These are phyloP conservation scores for Acanthochromis polyacanthus DNA, from an alignment of 2,113 vertebrate genomes.

Conservation along the genomic window DNA sequence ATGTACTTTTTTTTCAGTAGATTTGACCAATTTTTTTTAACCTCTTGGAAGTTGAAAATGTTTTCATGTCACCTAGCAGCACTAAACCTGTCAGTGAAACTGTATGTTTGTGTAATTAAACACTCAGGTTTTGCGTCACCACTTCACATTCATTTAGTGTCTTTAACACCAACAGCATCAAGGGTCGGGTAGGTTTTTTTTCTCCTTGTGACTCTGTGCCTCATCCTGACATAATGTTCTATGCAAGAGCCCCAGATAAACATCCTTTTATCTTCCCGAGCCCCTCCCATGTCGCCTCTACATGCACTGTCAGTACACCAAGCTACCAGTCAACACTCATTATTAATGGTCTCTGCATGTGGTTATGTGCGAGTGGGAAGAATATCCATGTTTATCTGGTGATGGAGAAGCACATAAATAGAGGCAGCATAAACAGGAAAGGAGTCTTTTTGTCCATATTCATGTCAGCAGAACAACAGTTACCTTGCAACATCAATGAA, in stretches of 20 bases:
- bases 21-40: neutral
- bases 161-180: constrained; percentile 34
- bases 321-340: constrained; percentile 54
- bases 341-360: constrained; percentile 65
- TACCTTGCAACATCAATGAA: neutral
- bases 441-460: constrained; percentile 26
- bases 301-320: constrained; percentile 19
- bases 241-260: constrained; percentile 72
- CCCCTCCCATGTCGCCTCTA: constrained; percentile 53
- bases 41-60: neutral
- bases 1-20: neutral
- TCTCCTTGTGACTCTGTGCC: constrained; percentile 26
- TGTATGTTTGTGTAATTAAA: constrained; percentile 2
- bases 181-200: neutral
- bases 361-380: constrained; percentile 17
- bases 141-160: constrained; percentile 14
- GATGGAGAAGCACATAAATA: constrained; percentile 36
- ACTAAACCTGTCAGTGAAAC: neutral
- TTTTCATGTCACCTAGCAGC: neutral
- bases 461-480: constrained; percentile 16
- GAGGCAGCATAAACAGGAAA: constrained; percentile 26
- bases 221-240: constrained; percentile 65
- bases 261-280: constrained; percentile 65
- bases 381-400: constrained; percentile 35
- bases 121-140: neutral